These are phyloP conservation scores for Indri indri DNA, from an alignment of 2,113 vertebrate genomes.

Conservation along the genomic window DNA sequence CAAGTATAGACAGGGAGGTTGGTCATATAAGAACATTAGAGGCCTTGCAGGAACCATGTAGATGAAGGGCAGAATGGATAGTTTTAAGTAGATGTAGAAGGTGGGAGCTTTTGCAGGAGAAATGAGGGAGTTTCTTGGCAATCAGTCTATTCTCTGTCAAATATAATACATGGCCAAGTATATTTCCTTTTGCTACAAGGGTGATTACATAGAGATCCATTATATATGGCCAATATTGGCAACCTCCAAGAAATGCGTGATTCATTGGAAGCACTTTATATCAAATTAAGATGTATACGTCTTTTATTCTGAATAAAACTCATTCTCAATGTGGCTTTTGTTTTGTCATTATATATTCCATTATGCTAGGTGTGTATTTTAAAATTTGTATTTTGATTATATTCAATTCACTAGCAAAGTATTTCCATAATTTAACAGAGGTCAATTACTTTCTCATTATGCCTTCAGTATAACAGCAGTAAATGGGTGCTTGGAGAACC, in stretches of 20 bases:
- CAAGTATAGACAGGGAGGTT: background rate
- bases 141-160: background rate
- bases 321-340: background rate
- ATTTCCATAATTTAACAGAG: background rate
- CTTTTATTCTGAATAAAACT: conserved; percentile 26
- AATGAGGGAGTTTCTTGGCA: background rate
- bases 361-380: background rate
- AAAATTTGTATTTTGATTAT: background rate
- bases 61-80: background rate
- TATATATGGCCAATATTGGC: background rate
- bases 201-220: background rate
- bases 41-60: background rate
- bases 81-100: background rate
- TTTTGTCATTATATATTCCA: background rate
- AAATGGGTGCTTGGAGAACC: conserved; percentile 87
- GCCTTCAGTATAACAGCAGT: conserved; percentile 84
- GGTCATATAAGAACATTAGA: background rate
- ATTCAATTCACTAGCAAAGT: background rate
- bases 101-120: background rate
- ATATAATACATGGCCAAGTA: background rate
- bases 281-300: background rate
- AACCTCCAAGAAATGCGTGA: background rate
- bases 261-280: background rate
- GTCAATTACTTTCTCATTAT: conserved; percentile 62
- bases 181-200: background rate